These are phyloP conservation scores for Lineus longissimus DNA, from an alignment of 1,140 invertebrate genomes.

Conservation along the genomic window DNA sequence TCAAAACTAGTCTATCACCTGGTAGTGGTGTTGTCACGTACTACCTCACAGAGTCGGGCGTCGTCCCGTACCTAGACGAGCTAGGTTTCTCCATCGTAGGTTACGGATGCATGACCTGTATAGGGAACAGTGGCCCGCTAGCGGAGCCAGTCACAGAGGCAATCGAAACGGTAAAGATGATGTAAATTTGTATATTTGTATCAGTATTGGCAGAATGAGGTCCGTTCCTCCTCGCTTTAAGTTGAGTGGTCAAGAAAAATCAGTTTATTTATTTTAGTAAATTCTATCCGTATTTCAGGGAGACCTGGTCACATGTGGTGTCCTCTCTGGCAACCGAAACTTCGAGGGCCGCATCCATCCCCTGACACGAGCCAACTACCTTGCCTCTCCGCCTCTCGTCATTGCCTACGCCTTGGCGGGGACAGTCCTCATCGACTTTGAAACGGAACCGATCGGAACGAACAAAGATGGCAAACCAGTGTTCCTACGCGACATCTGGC, in stretches of 20 bases:
- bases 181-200: no score
- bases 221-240: no score
- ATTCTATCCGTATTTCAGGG: conserved; percentile 27
- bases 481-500: conserved; percentile 93
- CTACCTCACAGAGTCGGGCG: conserved; percentile 84
- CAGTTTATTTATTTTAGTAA: no score
- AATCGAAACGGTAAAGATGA: conserved; percentile 92
- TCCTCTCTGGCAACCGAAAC: conserved; percentile 93
- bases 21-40: conserved; percentile 97
- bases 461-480: conserved; percentile 69
- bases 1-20: conserved; percentile 94
- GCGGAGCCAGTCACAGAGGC: conserved; percentile 85
- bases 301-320: conserved; percentile 88
- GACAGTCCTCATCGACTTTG: conserved; percentile 90
- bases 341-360: conserved; percentile 98
- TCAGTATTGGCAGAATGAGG: no score
- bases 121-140: conserved; percentile 93
- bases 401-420: conserved; percentile 96
- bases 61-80: conserved; percentile 78
- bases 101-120: conserved; percentile 99
- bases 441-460: conserved; percentile 78
- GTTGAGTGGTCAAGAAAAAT: no score
- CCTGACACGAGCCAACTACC: conserved; percentile 90
- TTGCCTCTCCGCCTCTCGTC: conserved; percentile 90
- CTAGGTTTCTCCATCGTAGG: conserved; percentile 92